Evolutionary conservation across 2,113 vertebrate genomes (phyloP).

Genomic region (Microcebus tavaratra): DNA sequence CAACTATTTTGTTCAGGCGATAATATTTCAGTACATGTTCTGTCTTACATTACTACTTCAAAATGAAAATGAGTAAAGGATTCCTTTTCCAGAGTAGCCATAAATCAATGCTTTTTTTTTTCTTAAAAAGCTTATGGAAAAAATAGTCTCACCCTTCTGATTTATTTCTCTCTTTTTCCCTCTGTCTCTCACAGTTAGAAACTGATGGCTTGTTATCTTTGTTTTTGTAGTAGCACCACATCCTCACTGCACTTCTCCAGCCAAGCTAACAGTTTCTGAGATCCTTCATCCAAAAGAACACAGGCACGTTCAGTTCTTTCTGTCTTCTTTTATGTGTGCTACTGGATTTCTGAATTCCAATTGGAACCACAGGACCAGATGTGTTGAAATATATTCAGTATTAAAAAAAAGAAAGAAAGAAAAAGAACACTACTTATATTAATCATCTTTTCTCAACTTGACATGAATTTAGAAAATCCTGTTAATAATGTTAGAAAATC

Average conservation of each 20-base stretch:
- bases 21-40: background rate
- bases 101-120: background rate
- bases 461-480: slow-evolving; percentile 39
- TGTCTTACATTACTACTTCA: background rate
- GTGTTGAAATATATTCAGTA: background rate
- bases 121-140: background rate
- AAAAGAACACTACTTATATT: background rate
- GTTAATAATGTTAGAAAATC: slow-evolving; percentile 9
- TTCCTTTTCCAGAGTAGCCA: background rate
- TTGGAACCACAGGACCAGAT: background rate
- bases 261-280: background rate
- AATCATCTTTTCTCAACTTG: background rate
- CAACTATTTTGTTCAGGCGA: background rate
- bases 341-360: background rate
- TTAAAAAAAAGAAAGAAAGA: background rate
- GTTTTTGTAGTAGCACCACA: background rate
- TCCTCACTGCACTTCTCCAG: background rate
- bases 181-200: background rate
- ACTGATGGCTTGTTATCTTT: background rate
- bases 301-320: background rate
- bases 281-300: background rate
- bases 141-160: background rate
- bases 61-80: background rate
- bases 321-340: background rate
- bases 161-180: background rate